Percentiles rank a stretch among this genome's conserved stretches.
Evolutionary conservation across 2,797 vertebrate genomes (phyloP).

Genomic region (Naso thynnoides): DNA sequence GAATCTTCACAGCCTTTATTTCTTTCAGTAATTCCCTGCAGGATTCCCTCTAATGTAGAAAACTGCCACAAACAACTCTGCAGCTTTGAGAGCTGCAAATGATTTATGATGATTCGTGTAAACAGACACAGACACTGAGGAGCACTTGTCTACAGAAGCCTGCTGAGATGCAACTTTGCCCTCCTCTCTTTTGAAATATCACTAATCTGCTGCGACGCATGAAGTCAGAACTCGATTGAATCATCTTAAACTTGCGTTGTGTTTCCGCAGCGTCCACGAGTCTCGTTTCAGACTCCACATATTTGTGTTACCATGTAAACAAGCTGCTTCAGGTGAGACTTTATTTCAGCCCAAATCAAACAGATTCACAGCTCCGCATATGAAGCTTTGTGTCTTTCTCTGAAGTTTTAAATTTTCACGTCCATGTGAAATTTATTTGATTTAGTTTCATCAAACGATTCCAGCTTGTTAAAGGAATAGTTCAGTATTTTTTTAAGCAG

Average conservation of each 20-base stretch:
- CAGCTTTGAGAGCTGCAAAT: neutral
- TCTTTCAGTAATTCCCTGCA: neutral
- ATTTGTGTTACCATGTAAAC: neutral
- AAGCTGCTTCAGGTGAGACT: neutral
- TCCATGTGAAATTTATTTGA: neutral
- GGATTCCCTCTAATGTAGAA: neutral
- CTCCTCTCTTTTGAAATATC: neutral
- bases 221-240: slow-evolving; percentile 16
- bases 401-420: neutral
- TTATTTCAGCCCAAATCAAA: neutral
- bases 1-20: neutral
- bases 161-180: slow-evolving; percentile 7
- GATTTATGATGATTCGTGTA: neutral
- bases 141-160: slow-evolving; percentile 8
- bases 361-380: neutral
- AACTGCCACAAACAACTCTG: neutral
- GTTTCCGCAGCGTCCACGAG: neutral
- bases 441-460: too few species aligned
- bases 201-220: slow-evolving; percentile 37
- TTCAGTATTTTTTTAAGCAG: too few species aligned
- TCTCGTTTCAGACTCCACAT: neutral
- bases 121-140: slow-evolving; percentile 16
- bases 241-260: slow-evolving; percentile 1
- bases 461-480: too few species aligned
- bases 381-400: neutral